Conservation (phyloP, 2,113 vertebrate species). For the Ptilorrhoa leucosticta region DNA sequence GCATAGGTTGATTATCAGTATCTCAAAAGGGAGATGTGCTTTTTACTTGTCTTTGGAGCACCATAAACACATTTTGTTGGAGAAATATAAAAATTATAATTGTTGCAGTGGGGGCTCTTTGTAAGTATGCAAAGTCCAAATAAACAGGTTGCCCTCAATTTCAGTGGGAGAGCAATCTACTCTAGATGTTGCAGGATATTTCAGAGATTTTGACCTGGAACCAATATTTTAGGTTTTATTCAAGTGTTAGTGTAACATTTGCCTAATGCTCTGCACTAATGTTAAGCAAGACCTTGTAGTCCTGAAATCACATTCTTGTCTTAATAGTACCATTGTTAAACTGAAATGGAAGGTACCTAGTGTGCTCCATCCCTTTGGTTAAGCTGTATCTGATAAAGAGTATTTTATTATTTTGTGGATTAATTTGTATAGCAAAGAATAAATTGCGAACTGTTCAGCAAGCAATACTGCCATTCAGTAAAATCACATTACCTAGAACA, state of each 20-base stretch:
- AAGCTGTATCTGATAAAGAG: background rate
- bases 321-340: background rate
- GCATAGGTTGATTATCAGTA: background rate
- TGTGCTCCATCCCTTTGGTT: background rate
- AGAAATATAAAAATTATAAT: background rate
- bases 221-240: background rate
- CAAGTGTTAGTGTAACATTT: background rate
- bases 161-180: background rate
- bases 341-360: background rate
- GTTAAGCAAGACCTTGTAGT: background rate
- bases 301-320: background rate
- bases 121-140: background rate
- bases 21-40: background rate
- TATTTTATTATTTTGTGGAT: constrained; percentile 3
- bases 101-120: background rate
- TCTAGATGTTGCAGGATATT: background rate
- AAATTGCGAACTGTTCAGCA: background rate
- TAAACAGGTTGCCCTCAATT: background rate
- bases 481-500: constrained; percentile 33
- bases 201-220: background rate
- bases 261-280: background rate
- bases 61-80: background rate
- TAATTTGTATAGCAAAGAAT: background rate
- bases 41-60: background rate
- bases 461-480: background rate